Percentiles rank a stretch among this genome's conserved stretches.
Conservation (phyloP, 2,113 vertebrate species). For the Emydocephalus ijimae region DNA sequence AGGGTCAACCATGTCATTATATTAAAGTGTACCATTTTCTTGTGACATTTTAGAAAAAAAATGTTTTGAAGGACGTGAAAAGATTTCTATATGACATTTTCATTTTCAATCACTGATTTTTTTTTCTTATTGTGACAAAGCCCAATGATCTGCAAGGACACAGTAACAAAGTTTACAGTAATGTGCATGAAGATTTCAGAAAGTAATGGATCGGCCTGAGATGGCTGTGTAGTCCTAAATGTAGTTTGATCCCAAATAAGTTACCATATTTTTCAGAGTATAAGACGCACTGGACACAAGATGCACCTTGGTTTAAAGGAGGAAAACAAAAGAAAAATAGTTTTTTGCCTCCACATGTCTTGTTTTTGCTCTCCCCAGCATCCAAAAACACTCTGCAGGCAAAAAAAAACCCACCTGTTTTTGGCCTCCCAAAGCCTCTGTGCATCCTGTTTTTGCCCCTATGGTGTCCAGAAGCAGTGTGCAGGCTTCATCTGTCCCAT, state of each 20-base stretch:
- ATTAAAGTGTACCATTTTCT: neutral
- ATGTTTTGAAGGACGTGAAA: constrained; percentile 39
- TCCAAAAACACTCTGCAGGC: no score
- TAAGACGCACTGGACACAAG: no score
- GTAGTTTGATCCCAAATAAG: neutral
- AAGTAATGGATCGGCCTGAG: constrained; percentile 27
- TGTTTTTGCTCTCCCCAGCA: no score
- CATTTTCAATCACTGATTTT: constrained; percentile 7
- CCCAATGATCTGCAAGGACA: neutral
- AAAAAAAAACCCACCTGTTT: no score
- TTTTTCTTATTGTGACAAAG: constrained; percentile 23
- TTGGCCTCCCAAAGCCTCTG: no score
- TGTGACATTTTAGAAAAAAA: constrained; percentile 5
- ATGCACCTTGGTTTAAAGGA: no score
- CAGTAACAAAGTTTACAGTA: neutral
- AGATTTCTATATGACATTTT: constrained; percentile 15
- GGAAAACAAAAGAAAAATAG: no score
- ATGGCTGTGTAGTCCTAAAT: constrained; percentile 11
- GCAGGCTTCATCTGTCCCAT: no score
- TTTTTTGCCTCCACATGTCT: no score
- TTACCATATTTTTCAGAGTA: neutral
- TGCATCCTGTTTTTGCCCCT: no score
- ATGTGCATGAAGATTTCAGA: neutral
- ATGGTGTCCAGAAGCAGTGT: no score
- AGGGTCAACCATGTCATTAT: neutral